Conservation (phyloP, 1,140 invertebrate species). For the Conopomorpha cramerella region DNA sequence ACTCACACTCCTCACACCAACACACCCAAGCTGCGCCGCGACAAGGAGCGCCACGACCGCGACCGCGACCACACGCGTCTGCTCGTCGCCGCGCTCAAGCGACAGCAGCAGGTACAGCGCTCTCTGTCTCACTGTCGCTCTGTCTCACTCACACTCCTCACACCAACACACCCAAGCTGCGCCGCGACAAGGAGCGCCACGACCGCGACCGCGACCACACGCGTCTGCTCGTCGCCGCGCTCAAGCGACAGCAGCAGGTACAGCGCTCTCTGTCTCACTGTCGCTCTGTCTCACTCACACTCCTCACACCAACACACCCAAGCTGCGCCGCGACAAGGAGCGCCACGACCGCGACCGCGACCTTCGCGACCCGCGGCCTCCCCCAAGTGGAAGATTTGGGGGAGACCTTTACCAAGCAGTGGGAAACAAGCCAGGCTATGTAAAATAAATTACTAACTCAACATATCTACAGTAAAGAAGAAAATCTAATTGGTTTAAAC, state of each 20-base stretch:
- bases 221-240: conserved; percentile 61
- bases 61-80: conserved; percentile 71
- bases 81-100: conserved; percentile 62
- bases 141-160: conserved; percentile 71
- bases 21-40: conserved; percentile 85
- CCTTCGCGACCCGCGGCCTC: no score
- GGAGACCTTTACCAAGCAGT: no score
- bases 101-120: conserved; percentile 54
- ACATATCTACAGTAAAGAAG: no score
- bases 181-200: conserved; percentile 83
- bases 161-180: conserved; percentile 89
- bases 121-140: no score
- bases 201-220: conserved; percentile 79
- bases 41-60: conserved; percentile 83
- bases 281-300: no score
- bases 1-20: conserved; percentile 82
- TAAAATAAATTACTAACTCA: no score
- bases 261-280: no score
- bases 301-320: no score
- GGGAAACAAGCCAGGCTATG: not conserved
- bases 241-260: conserved; percentile 54
- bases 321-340: no score
- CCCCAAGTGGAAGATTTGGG: not conserved
- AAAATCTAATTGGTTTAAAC: no score
- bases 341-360: no score